Base-by-base conservation (phyloP, 2,888 invertebrate species). In the Microctonus brassicae region DNA sequence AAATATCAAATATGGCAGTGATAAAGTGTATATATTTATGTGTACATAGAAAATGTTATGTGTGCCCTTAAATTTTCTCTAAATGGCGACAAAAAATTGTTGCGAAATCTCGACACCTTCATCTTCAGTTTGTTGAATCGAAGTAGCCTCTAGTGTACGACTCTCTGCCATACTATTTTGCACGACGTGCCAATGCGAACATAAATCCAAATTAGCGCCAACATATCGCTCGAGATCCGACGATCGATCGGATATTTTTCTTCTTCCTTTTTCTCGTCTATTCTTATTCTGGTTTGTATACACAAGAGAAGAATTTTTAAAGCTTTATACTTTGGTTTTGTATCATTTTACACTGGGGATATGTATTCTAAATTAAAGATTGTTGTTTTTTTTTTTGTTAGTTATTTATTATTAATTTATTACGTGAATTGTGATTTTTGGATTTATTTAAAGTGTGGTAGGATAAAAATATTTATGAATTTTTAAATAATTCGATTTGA, bases 181-280 rank as follows among this genome's bases (percentile, higher is more conserved):
- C 57, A 64, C 75, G 82, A 85, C 85, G 82, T 81, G 79, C 83
- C 79, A 85, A 85, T 82, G 80, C 80, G 82, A 85, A 85, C 86
- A 86, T 86, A 86, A 86, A 86, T 86, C 84, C 86, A 86, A 86
- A 86, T 86, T 86, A 86, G 86, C 84, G 83, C 79, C 77, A 79
- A 80, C 77, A 78, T 80, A 83, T 68, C 71, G 75, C 70, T 63
- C 65, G 24, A 66, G 69, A 73, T 24, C 47, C 29, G 57, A 47
- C 47, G 61, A 74, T 67, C 76, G 76, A 77, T 76, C 72, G 73
- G 70, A 73, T 74, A 72, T 69, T 75, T 69, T 67, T 64, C 65
- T 39, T 13, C 47, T 47, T 47, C 47, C 17, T 47, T 17, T n/a
- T 36, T 10, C 10, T 1, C 10, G 1, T 36, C 10, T 47, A n/a